phyloP scores from a whole-genome alignment of 2,113 vertebrate genomes.

The Oxygymnocypris stewartii region DNA sequence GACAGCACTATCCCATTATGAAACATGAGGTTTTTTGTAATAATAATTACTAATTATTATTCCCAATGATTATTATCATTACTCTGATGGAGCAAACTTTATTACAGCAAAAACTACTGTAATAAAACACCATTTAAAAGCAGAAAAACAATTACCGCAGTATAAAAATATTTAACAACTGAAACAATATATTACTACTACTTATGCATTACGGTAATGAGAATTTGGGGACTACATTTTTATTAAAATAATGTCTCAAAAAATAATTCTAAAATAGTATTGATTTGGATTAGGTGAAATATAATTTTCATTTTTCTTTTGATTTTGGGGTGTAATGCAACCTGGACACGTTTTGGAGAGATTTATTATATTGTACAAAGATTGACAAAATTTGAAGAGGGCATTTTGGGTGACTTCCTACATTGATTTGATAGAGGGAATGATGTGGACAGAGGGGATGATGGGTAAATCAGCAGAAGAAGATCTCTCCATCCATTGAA shows the following conservation, averaged over 20 bases:
- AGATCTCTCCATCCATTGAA: slow-evolving; percentile 87
- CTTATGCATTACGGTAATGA: not conserved
- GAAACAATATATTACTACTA: not conserved
- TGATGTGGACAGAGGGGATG: slow-evolving; percentile 22
- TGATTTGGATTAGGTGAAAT: not conserved
- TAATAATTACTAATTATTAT: not conserved
- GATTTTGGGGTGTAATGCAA: not conserved
- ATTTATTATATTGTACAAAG: not conserved
- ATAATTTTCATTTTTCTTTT: not conserved
- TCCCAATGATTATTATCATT: not conserved
- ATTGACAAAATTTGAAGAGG: not conserved
- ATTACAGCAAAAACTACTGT: not conserved
- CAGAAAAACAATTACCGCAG: not conserved
- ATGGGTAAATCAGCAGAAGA: slow-evolving; percentile 85
- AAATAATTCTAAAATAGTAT: not conserved
- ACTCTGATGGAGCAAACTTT: not conserved
- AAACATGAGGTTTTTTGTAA: too few relatives aligned
- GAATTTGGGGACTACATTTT: not conserved
- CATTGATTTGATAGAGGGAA: slow-evolving; percentile 52
- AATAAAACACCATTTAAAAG: not conserved
- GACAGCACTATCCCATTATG: too few relatives aligned
- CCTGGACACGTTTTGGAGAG: not conserved
- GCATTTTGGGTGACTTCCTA: slow-evolving; percentile 40
- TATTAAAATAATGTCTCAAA: not conserved
- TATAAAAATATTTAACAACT: not conserved